Evolutionary conservation across 1,140 invertebrate species (phyloP).

Genomic region (Mamestra configurata): DNA sequence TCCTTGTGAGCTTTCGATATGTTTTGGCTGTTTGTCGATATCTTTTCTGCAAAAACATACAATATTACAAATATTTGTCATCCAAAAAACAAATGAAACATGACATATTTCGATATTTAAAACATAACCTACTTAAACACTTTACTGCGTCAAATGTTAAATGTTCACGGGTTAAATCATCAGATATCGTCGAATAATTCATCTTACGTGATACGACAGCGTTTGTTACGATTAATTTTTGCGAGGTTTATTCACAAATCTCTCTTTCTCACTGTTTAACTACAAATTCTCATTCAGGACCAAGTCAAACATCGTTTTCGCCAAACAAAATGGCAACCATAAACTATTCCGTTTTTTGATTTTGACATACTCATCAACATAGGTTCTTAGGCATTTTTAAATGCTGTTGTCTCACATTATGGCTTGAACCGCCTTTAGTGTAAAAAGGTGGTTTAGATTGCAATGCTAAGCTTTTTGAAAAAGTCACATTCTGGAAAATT

Average conservation of each 20-base stretch:
- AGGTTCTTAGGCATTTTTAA: not conserved
- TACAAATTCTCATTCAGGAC: slow-evolving; percentile 26
- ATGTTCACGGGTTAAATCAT: slow-evolving; percentile 76
- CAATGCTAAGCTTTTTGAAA: not conserved
- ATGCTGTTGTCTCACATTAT: not conserved
- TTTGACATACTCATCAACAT: not conserved
- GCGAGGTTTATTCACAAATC: slow-evolving; percentile 54
- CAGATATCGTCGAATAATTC: slow-evolving; percentile 80
- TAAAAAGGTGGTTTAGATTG: not conserved
- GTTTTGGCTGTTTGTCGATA: slow-evolving; percentile 70
- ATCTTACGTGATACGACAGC: slow-evolving; percentile 70
- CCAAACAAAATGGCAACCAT: slow-evolving; percentile 54
- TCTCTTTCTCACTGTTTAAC: not conserved
- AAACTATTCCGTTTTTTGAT: slow-evolving; percentile 2
- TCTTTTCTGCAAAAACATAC: slow-evolving; percentile 76
- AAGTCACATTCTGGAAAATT: not conserved
- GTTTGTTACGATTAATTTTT: slow-evolving; percentile 59
- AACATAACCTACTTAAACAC: slow-evolving; percentile 82
- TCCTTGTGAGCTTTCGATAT: slow-evolving; percentile 72
- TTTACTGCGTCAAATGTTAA: slow-evolving; percentile 77
- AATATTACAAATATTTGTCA: slow-evolving; percentile 49
- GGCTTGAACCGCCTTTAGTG: not conserved
- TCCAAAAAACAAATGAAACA: slow-evolving; percentile 74
- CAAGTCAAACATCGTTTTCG: slow-evolving; percentile 54
- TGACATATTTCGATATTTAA: slow-evolving; percentile 75